Evolutionary conservation across 2,888 invertebrate genomes (phyloP).

Genomic region (Cheilosia pagana): DNA sequence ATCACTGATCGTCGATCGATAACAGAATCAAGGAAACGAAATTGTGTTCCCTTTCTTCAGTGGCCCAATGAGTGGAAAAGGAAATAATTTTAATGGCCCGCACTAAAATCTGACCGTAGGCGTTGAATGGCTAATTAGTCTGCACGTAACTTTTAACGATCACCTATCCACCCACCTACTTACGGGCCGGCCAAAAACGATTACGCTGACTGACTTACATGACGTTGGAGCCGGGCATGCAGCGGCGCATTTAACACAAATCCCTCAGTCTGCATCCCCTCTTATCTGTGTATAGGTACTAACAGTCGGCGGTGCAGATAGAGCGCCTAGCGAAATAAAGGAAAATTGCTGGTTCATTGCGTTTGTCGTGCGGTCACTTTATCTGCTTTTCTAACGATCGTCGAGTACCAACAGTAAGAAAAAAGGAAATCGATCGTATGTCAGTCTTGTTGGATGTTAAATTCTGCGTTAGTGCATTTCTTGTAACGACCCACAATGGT

Average conservation of each 20-base stretch:
- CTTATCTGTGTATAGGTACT: not conserved
- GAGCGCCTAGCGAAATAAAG: conserved; percentile 6
- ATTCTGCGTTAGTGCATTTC: conserved; percentile 31
- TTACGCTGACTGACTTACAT: conserved; percentile 17
- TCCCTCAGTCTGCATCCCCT: not conserved
- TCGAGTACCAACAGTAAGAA: not conserved
- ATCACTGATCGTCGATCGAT: conserved; percentile 4
- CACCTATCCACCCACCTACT: conserved; percentile 60
- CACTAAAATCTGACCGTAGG: conserved; percentile 33
- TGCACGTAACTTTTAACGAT: conserved; percentile 66
- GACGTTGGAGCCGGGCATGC: conserved; percentile 2
- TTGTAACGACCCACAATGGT: conserved; percentile 39
- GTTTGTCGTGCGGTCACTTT: conserved; percentile 29
- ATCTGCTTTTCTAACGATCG: conserved; percentile 37
- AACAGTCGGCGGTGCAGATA: conserved; percentile 26
- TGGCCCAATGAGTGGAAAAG: not conserved
- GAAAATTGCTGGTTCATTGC: conserved; percentile 19
- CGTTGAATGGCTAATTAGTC: conserved; percentile 63
- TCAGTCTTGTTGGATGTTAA: conserved; percentile 34
- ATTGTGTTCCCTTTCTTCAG: not conserved
- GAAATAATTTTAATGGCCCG: conserved; percentile 28
- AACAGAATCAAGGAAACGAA: not conserved
- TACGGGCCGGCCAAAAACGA: conserved; percentile 7
- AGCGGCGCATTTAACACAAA: conserved; percentile 3
- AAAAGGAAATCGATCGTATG: conserved; percentile 60